phyloP scores from a whole-genome alignment of 2,113 vertebrate genomes.

The Ondatra zibethicus region DNA sequence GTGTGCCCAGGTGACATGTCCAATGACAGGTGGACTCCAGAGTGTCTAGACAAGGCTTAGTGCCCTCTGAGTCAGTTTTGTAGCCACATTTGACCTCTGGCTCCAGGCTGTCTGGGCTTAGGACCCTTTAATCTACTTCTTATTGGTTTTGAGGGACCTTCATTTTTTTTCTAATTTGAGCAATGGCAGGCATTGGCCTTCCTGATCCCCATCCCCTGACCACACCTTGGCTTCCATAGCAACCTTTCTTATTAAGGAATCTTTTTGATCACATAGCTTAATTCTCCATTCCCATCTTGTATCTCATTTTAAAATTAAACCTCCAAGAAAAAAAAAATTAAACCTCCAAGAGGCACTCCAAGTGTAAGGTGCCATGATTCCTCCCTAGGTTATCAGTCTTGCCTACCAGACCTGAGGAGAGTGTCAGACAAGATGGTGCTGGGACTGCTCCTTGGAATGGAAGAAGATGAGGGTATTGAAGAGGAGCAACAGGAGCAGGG shows the following conservation, averaged over 20 bases:
- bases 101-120: neutral
- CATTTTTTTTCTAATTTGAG: neutral
- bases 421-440: neutral
- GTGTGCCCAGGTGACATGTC: neutral
- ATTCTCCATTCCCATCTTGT: neutral
- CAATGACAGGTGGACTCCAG: neutral
- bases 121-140: neutral
- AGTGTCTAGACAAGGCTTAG: neutral
- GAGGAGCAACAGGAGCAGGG: neutral
- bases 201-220: neutral
- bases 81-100: neutral
- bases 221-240: neutral
- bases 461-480: neutral
- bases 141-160: neutral
- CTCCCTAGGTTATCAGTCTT: neutral
- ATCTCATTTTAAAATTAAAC: constrained; percentile 13
- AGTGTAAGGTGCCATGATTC: neutral
- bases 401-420: neutral
- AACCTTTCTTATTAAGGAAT: neutral
- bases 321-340: neutral
- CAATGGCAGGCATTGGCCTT: neutral
- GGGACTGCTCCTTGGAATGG: neutral
- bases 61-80: neutral
- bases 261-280: neutral
- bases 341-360: neutral